Evolutionary conservation across 2,888 invertebrate genomes (phyloP), one percentile per base, ranked within the genome.

Genomic region (Cyclophora punctaria): DNA sequence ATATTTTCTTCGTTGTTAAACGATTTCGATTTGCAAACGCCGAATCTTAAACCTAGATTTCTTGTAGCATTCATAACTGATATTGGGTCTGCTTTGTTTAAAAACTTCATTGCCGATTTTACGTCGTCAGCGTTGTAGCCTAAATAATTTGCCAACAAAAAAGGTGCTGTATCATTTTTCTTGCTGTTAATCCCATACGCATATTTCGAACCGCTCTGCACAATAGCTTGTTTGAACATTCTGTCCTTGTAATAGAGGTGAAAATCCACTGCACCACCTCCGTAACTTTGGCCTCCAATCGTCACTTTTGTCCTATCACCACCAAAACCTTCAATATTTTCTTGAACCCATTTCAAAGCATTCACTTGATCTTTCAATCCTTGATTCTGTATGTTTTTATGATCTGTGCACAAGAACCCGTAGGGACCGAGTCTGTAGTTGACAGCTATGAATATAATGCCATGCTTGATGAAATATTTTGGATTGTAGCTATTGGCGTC

Each of bases 381-480:
- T 50, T 80, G 78, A 45, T 75, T 75, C 5, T 66, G 62, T 2
- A 73, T 64, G 3, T 70, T 69, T 37, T 37, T 37, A 37, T 37
- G 5, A 35, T 77, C 66, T 2, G 80, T 63, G 48, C 84, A 84
- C 47, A 83, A 64, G 54, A 83, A 83, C 0, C 83, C 83, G 5
- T 81, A 83, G 3, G 80, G 76, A 0, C 83, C 83, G 5, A 80
- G 58, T 50, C 83, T 69, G 49, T 81, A 83, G 48, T 83, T 83
- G 0, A 62, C 66, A 35, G 68, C 68, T 4, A 75, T 51, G 0
- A 83, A 65, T 2, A 83, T 70, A 3, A 83, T 61, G 33, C 68
- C 65, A 7, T 78, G 69, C 58, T 66, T 58, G 45, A 67, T 64
- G 48, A 79, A 66, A 64, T 72, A 72, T 57, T 66, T 70, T 7